Evolutionary conservation across 2,888 invertebrate species (phyloP).

Genomic region (Prionchulus punctatus): DNA sequence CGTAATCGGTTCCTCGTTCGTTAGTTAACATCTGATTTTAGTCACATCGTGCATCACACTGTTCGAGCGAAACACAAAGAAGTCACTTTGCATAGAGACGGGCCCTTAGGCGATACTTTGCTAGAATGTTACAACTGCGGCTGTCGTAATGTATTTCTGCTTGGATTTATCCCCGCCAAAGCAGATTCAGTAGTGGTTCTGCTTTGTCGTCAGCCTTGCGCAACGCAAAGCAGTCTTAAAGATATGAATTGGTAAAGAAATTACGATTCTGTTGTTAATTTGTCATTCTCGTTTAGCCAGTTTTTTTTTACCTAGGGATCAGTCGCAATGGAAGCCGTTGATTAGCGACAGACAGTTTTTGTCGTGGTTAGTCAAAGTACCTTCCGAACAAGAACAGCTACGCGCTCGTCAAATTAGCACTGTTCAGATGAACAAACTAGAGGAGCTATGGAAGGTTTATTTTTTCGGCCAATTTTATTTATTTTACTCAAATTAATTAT

Average conservation of each 20-base stretch:
- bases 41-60: constrained; percentile 95
- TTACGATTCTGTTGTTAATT: constrained; percentile 1
- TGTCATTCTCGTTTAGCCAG: not conserved
- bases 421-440: constrained; percentile 87
- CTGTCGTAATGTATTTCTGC: constrained; percentile 87
- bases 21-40: constrained; percentile 34
- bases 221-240: constrained; percentile 84
- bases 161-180: constrained; percentile 97
- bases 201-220: constrained; percentile 92
- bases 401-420: constrained; percentile 90
- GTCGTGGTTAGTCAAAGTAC: constrained; percentile 93
- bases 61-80: constrained; percentile 99
- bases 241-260: constrained; percentile 76
- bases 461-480: not conserved
- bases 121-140: constrained; percentile 98
- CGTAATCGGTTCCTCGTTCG: constrained; percentile 4
- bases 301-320: constrained; percentile 49
- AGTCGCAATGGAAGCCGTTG: constrained; percentile 93
- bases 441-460: constrained; percentile 75
- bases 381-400: constrained; percentile 84
- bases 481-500: constrained; percentile 8
- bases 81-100: constrained; percentile 88
- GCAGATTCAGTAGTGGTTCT: constrained; percentile 94
- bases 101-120: constrained; percentile 89
- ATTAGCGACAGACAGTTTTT: constrained; percentile 90